These are phyloP conservation scores for Lethenteron reissneri DNA, from an alignment of 2,113 vertebrate genomes.

Conservation along the genomic window DNA sequence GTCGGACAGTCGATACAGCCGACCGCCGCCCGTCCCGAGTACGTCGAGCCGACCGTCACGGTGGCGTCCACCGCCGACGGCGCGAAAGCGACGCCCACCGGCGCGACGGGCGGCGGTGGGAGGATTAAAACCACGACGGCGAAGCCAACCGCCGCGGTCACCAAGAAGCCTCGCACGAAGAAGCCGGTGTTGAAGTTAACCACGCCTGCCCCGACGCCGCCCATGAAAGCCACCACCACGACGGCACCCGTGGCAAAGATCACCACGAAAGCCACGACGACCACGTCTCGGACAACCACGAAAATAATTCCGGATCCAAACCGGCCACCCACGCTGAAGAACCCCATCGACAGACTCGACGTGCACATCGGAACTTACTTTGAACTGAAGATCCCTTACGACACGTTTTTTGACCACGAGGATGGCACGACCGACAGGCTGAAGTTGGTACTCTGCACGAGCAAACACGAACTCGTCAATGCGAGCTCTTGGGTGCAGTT, in stretches of 20 bases:
- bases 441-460: conserved; percentile 51
- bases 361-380: conserved; percentile 87
- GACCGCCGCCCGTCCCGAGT: not conserved
- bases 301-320: conserved; percentile 18
- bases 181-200: conserved; percentile 12
- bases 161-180: conserved; percentile 38
- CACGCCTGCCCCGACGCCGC: conserved; percentile 25
- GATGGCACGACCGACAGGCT: conserved; percentile 80
- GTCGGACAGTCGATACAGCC: not conserved
- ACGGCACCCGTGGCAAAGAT: not conserved
- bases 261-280: conserved; percentile 5
- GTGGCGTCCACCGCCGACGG: not conserved
- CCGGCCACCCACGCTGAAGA: conserved; percentile 42
- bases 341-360: conserved; percentile 64
- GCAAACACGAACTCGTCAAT: conserved; percentile 37
- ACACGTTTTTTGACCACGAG: conserved; percentile 69
- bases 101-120: not conserved
- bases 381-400: conserved; percentile 66
- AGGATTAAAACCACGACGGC: not conserved
- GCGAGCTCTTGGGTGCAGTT: conserved; percentile 82
- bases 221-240: not conserved
- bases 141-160: conserved; percentile 11
- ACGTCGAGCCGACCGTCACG: not conserved
- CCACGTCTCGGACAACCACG: conserved; percentile 4
- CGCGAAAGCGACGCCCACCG: not conserved